These are phyloP conservation scores for Asbolus verrucosus DNA, from an alignment of 1,140 invertebrate species.

Conservation along the genomic window DNA sequence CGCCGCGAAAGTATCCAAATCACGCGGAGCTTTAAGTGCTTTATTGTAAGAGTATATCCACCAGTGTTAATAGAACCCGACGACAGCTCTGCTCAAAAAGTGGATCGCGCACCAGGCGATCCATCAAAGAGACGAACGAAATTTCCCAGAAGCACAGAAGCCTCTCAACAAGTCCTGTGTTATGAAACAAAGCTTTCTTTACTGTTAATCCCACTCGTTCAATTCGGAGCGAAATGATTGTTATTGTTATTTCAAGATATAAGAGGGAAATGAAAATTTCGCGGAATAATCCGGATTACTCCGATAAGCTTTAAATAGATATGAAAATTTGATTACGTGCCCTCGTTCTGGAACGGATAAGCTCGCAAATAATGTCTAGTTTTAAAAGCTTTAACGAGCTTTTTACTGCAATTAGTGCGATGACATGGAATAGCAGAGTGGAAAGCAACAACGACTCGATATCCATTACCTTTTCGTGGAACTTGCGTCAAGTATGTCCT, in stretches of 20 bases:
- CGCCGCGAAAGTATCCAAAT: neutral
- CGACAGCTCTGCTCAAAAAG: conserved; percentile 14
- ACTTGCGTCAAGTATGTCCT: no score
- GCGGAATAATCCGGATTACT: neutral
- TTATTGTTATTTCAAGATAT: conserved; percentile 9
- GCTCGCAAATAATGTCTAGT: no score
- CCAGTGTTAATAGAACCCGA: conserved; percentile 20
- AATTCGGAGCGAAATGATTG: conserved; percentile 7
- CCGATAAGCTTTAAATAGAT: conserved; percentile 2
- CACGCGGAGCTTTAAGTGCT: conserved; percentile 17
- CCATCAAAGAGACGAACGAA: conserved; percentile 11
- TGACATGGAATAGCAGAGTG: neutral
- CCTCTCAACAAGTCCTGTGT: conserved; percentile 13
- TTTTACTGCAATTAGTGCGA: neutral
- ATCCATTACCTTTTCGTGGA: neutral
- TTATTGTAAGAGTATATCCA: conserved; percentile 22
- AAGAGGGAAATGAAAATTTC: neutral
- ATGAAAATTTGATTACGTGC: conserved; percentile 16
- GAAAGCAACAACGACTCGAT: neutral
- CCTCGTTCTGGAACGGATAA: conserved; percentile 6
- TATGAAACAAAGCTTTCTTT: neutral
- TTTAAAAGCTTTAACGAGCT: conserved; percentile 13
- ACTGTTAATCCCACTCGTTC: neutral
- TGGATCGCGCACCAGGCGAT: conserved; percentile 22
- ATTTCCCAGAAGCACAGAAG: conserved; percentile 12